These are phyloP conservation scores for Phataginus tetradactyla DNA, from an alignment of 2,797 vertebrate species.

Conservation along the genomic window DNA sequence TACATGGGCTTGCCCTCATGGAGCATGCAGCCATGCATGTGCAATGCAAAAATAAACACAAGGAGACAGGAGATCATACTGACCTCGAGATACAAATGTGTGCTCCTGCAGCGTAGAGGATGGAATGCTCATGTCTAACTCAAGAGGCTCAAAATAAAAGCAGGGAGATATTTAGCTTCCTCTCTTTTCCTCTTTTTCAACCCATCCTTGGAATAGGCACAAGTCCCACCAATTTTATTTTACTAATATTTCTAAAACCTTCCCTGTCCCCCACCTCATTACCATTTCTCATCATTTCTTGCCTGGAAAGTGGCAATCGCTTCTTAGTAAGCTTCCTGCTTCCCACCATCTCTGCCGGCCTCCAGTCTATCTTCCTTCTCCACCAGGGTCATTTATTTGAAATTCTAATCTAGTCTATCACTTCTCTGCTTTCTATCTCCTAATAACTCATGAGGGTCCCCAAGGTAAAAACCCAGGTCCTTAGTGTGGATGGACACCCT, in stretches of 20 bases:
- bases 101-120: background rate
- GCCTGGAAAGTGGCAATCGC: background rate
- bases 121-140: background rate
- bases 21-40: background rate
- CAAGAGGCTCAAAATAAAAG: background rate
- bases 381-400: background rate
- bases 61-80: background rate
- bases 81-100: background rate
- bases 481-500: background rate
- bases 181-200: background rate
- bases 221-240: background rate
- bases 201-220: background rate
- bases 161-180: background rate
- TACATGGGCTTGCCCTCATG: background rate
- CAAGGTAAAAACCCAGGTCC: background rate
- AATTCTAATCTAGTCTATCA: background rate
- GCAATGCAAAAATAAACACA: background rate
- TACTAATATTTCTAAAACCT: background rate
- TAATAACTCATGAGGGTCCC: background rate
- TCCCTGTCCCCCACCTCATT: background rate
- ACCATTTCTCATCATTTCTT: background rate
- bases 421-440: background rate
- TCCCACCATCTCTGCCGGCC: background rate
- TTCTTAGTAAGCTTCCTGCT: background rate
- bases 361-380: background rate